phyloP scores from a whole-genome alignment of 2,797 vertebrate species.

The Luscinia megarhynchos region DNA sequence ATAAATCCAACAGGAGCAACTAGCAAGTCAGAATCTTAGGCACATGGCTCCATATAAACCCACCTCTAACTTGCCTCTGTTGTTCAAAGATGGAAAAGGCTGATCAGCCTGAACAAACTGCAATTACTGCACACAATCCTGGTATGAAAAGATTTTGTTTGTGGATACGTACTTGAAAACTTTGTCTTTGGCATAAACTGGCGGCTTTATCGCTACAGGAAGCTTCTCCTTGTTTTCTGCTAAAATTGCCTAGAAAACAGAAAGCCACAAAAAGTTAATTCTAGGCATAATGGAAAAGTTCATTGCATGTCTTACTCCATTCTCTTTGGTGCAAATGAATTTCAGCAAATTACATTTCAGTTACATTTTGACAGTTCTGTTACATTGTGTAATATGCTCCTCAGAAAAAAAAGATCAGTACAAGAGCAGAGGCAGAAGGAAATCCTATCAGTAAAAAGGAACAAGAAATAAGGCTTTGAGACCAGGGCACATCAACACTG shows the following conservation, averaged over 20 bases:
- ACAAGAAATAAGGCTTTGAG: background rate
- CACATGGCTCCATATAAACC: background rate
- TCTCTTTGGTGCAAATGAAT: background rate
- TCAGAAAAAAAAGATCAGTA: background rate
- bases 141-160: background rate
- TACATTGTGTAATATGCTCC: background rate
- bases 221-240: constrained; percentile 88
- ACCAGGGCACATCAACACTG: background rate
- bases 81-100: background rate
- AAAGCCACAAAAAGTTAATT: background rate
- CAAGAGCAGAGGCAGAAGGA: background rate
- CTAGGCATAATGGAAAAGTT: background rate
- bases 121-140: background rate
- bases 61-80: background rate
- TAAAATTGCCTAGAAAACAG: constrained; percentile 81
- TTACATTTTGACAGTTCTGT: background rate
- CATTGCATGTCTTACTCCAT: rapidly evolving
- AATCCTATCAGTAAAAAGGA: background rate
- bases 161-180: constrained; percentile 84
- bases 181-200: constrained; percentile 75
- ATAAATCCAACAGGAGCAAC: background rate
- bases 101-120: background rate
- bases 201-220: constrained; percentile 77
- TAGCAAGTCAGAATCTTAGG: background rate
- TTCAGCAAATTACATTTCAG: background rate